phyloP scores from a whole-genome alignment of 2,113 vertebrate genomes.

The Porphyrio hochstetteri region DNA sequence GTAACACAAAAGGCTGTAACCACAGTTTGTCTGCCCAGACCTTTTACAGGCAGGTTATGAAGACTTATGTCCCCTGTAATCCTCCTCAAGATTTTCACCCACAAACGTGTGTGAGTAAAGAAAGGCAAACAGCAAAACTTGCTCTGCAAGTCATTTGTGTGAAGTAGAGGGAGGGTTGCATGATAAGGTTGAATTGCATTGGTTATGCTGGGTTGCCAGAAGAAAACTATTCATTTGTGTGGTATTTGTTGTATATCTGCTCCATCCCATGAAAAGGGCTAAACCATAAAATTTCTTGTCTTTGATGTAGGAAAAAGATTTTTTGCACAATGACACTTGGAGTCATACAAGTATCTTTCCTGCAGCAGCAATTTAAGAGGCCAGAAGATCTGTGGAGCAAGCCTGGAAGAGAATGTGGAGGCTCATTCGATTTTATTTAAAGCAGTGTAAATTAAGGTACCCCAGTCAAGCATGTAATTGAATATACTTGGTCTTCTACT shows the following conservation, averaged over 20 bases:
- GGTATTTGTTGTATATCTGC: background rate
- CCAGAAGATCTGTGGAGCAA: background rate
- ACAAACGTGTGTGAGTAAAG: background rate
- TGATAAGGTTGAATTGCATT: background rate
- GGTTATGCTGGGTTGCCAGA: background rate
- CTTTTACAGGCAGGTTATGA: too few species aligned
- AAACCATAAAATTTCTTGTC: background rate
- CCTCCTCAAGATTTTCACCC: background rate
- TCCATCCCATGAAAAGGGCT: background rate
- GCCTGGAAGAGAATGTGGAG: background rate
- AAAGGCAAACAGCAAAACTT: background rate
- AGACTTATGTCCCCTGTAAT: background rate
- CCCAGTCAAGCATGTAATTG: background rate
- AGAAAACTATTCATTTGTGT: background rate
- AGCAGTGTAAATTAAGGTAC: slow-evolving; percentile 4
- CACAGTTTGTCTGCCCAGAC: too few species aligned
- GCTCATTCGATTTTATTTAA: background rate
- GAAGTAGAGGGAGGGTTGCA: background rate
- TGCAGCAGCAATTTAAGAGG: background rate
- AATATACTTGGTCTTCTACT: background rate
- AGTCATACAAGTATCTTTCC: background rate
- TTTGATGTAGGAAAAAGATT: background rate
- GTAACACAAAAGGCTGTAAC: too few species aligned
- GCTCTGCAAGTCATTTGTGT: background rate
- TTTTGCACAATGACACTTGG: background rate